Base-by-base conservation (phyloP, 64 coral and sea anemone genomes). In the Actinia tenebrosa region DNA sequence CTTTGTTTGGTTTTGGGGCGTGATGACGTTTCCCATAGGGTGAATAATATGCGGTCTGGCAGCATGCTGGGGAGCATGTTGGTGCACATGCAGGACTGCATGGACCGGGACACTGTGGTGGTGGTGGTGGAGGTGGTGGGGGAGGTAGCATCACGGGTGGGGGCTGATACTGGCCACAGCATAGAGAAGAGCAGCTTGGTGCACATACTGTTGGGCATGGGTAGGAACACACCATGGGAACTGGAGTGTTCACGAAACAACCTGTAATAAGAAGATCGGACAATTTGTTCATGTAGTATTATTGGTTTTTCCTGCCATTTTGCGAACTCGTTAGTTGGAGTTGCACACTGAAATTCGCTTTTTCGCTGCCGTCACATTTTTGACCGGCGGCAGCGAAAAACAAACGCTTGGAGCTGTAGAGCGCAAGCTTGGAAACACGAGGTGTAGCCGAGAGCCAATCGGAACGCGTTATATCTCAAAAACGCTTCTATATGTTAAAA, bases 1-100 rank as follows among this genome's bases (percentile, higher is more conserved):
- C 79, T 53, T 81, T 81, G 3, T 50, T 81, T 22, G 79, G 79
- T 81, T 81, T 81, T 81, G 79, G 79, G 15, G 79, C 79, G 19
- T 53, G 2, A 22, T 81, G 44, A 20, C 79, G 43, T n/a, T 81
- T 81, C 9, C 79, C 79, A 53, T 81, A 81, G 20, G 79, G 79
- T 15, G 18, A 45, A 16, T 17, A 4, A 23, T 81, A 81, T 1
- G 44, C 79, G 17, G 79, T 81, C 16, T 81, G 16, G 44, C 79
- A 81, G 16, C 79, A 81, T 81, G 79, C 45, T 6, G 79, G 79
- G 44, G 42, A 20, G 3, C 79, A 81, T 45, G 46, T 50, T 11
- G 79, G 79, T 37, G 79, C 79, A 25, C 79, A 81, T 20, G 17
- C 2, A 13, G 79, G 79, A 20, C 27, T 45, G 79, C 79, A 81